Evolutionary conservation across 2,113 vertebrate genomes (phyloP).

Genomic region (Crotalus tigris): DNA sequence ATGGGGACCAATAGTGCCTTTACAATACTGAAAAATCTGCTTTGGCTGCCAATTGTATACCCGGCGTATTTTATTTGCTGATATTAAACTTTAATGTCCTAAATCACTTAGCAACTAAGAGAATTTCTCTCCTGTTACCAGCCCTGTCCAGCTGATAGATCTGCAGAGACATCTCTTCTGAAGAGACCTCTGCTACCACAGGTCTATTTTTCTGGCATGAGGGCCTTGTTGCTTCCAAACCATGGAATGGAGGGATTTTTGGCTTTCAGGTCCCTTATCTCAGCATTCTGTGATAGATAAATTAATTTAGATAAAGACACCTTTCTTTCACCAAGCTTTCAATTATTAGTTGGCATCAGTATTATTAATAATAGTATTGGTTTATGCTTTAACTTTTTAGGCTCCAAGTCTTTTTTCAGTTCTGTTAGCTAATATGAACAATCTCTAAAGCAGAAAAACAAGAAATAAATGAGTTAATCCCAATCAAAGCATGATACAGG

Average conservation of each 20-base stretch:
- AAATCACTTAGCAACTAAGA: neutral
- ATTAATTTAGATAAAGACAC: neutral
- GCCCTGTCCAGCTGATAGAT: neutral
- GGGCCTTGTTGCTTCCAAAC: neutral
- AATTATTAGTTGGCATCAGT: neutral
- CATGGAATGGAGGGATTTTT: neutral
- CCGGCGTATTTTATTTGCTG: neutral
- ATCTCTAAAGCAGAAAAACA: neutral
- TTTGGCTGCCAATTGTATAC: neutral
- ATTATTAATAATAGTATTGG: neutral
- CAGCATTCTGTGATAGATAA: neutral
- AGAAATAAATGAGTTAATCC: neutral
- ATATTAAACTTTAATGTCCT: neutral
- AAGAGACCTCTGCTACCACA: neutral
- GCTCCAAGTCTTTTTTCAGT: neutral
- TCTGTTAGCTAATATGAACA: neutral
- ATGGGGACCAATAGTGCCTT: neutral
- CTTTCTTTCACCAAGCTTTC: neutral
- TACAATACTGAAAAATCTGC: neutral
- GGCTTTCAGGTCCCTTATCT: neutral
- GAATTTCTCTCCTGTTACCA: neutral
- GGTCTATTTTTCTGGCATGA: neutral
- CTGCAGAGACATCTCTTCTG: neutral
- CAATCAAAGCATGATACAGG: neutral
- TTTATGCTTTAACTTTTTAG: neutral